A percentile compares a stretch with the other conserved stretches of the same genome.
These are phyloP conservation scores for Camponotus vicinus DNA, from an alignment of 1,140 invertebrate genomes.

Conservation along the genomic window DNA sequence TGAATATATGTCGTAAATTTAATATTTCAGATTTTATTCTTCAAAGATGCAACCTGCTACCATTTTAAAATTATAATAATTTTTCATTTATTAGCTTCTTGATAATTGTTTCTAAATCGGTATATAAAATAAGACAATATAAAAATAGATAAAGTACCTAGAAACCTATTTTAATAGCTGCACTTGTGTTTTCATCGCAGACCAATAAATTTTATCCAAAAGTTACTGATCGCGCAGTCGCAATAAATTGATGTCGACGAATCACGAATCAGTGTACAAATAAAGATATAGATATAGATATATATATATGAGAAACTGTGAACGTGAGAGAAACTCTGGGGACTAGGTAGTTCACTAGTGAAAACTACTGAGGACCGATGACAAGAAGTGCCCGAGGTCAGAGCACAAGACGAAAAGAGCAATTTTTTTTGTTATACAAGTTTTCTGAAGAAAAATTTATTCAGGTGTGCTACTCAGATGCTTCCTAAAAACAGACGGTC, in stretches of 20 bases:
- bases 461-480: slow-evolving; percentile 10
- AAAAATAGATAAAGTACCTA: background rate
- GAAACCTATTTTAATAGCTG: background rate
- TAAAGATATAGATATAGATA: background rate
- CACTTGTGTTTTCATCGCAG: background rate
- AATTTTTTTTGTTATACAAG: background rate
- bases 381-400: background rate
- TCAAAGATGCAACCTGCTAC: background rate
- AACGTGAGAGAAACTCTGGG: slow-evolving; percentile 22
- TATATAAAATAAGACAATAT: background rate
- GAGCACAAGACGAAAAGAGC: background rate
- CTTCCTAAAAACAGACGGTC: background rate
- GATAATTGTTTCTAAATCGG: background rate
- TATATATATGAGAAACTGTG: slow-evolving; percentile 30
- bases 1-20: background rate
- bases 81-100: background rate
- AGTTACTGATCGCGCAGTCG: slow-evolving; percentile 54
- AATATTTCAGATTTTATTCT: background rate
- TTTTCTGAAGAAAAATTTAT: slow-evolving; percentile 9
- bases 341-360: slow-evolving; percentile 15
- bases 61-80: background rate
- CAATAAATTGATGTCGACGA: slow-evolving; percentile 29
- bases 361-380: slow-evolving; percentile 32
- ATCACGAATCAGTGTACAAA: slow-evolving; percentile 22
- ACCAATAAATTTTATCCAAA: slow-evolving; percentile 37